Evolutionary conservation across 2,888 invertebrate genomes (phyloP), one percentile per base, ranked within the genome.

Genomic region (Gymnoscelis rufifasciata): DNA sequence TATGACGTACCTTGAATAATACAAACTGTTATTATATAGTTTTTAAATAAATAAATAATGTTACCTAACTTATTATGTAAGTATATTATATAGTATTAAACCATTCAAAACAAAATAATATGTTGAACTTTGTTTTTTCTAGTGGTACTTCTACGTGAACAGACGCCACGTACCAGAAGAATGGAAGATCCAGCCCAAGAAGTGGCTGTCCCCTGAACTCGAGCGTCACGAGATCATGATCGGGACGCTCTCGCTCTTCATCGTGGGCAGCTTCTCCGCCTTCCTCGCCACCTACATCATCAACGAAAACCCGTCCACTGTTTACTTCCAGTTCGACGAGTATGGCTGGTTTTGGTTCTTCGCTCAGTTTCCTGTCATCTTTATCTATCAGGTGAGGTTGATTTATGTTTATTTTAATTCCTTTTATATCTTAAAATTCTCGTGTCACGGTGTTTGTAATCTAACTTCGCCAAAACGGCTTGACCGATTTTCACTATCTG

Each of bases 131-230:
- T 8, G 1, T 35, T 35, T 6, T 4, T 48, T 76, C 2, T 84
- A 93, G 92, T 93, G 92, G 92, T 92, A 92, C 66, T 93, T 91
- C 75, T 94, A 93, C 74, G 83, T 93, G 12, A 83, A 88, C 1
- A 89, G 90, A 65, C 78, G 91, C 0, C 90, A 92, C 60, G 64
- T 75, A 5, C 86, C 93, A 0, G 81, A 91, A 39, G 91, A 92
- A 56, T 94, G 94, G 93, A 94, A 94, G 77, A 91, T 93, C 54
- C 94, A 94, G 65, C 93, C 93, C 0, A 86, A 84, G 30, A 92
- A 92, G 54, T 93, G 92, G 90, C 62, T 93, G 7, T 74, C 90
- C 0, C 90, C 92, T 0, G 91, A 93, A 45, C 71, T 93, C 41
- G 93, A 93, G 62, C 81, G 90, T 3, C 92, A 93, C 57, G 93